These are phyloP conservation scores for Watsonalla cultraria DNA, from an alignment of 2,888 invertebrate genomes.

Conservation along the genomic window DNA sequence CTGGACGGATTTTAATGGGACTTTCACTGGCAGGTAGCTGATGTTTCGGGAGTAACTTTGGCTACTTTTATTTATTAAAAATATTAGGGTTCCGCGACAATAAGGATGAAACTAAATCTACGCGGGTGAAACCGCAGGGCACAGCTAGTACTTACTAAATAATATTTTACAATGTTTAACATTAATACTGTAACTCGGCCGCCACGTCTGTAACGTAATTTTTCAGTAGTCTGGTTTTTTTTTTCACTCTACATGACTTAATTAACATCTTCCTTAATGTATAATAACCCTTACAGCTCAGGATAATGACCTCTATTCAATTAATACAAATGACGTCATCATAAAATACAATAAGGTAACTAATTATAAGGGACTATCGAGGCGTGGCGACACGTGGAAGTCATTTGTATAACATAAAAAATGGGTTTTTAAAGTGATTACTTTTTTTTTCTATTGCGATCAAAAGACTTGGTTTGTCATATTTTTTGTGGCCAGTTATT, in stretches of 20 bases:
- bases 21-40: too few relatives aligned
- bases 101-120: too few relatives aligned
- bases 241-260: neutral
- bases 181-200: too few relatives aligned
- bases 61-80: too few relatives aligned
- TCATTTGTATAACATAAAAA: neutral
- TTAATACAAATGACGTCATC: neutral
- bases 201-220: too few relatives aligned
- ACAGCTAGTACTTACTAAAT: too few relatives aligned
- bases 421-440: neutral
- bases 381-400: neutral
- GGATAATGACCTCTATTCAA: neutral
- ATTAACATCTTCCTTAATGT: neutral
- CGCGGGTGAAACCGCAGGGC: too few relatives aligned
- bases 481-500: neutral
- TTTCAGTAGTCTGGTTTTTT: neutral
- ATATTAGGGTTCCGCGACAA: too few relatives aligned
- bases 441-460: neutral
- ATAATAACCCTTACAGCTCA: neutral
- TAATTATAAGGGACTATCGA: neutral
- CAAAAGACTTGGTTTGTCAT: neutral
- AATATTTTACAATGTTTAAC: too few relatives aligned
- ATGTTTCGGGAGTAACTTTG: too few relatives aligned
- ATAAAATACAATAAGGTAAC: too few relatives aligned
- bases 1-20: too few relatives aligned